Evolutionary conservation across 2,113 vertebrate genomes (phyloP), one percentile per base, ranked within the genome.

Genomic region (Serilophus lunatus): DNA sequence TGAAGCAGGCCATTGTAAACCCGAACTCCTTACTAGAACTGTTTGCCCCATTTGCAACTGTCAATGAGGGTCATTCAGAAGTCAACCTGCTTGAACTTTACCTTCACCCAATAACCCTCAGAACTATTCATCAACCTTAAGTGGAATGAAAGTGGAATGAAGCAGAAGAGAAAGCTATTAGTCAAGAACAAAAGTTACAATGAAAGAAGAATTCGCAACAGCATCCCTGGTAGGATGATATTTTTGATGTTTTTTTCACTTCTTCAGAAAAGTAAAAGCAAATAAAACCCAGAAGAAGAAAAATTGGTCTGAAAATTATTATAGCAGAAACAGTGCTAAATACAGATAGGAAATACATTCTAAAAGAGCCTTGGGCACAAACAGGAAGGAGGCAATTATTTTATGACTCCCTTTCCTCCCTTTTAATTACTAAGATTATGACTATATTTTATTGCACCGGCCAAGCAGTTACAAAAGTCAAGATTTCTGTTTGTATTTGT

Each of bases 1-100:
- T 90, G 64, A 95, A 97, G n/a, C 8, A 13, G 49, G 40, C 20
- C 70, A 92, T 89, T 91, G 77, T 89, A 50, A 63, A 54, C 11
- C 69, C 22, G 16, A 87, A 36, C 26, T 83, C 28, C 63, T 60
- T 83, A 66, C 63, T 82, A 91, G 59, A 79, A 82, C 49, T 72
- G 36, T 86, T 93, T 90, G 49, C 36, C 35, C 42, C 51, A 77
- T 92, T 96, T 96, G 87, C 65, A 95, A 16, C 44, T 96, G 93
- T 89, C 88, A 88, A 44, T 28, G 54, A 72, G 38, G 76, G 64
- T 92, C 89, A 91, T 83, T 78, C 83, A 82, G 64, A 92, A 93
- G 69, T 81, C 85, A 96, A 24, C 77, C 26, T 95, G 66, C 24
- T 51, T 96, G 95, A 97, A 94, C 70, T 91, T 95, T 91, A 92